Base-by-base conservation (phyloP, 2,888 invertebrate species). In the Microdon myrmicae region DNA sequence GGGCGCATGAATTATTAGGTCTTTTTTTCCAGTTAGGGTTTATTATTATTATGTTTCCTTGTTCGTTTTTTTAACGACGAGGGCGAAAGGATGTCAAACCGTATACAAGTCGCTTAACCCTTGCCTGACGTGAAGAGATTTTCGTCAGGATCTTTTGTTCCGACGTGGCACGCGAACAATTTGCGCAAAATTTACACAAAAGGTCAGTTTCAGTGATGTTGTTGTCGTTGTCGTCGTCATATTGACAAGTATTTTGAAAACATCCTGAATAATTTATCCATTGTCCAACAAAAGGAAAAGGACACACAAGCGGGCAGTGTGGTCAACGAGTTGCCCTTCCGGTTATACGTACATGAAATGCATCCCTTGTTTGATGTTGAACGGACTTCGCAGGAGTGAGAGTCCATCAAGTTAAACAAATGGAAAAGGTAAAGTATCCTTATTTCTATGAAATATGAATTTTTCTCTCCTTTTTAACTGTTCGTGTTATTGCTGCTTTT, bases 121-220 rank as follows among this genome's bases (percentile, higher is more conserved):
- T 51, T 34, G 34, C 37, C 25, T 25, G 12, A 29, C 25, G 29
- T 28, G 23, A 23, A 23, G 23, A 12, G 34, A 19, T 37, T 29
- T 29, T 16, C 37, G 9, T 23, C 20, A n/a, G n/a, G n/a, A 17
- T 35, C 32, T 4, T 31, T 38, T 10, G 8, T 9, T 29, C 28
- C n/a, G n/a, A 9, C 16, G 38, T 28, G 58, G 64, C 58, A 53
- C 64, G 64, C 64, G 64, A 58, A 58, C 64, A 64, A 58, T 64
- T 64, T 60, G 32, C 16, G 13, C 17, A 14, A 26, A 19, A 35
- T 20, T 35, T 23, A 43, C 58, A 64, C 58, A 64, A 64, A 54
- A 64, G 64, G 64, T 58, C 64, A 64, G 45, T 64, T n/a, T n/a
- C n/a, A n/a, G n/a, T n/a, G n/a, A n/a, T n/a, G n/a, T n/a, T n/a